A percentile compares a stretch with the other conserved stretches of the same genome.
Conservation (phyloP, 2,888 invertebrate genomes). For the Cheilosia soror region DNA sequence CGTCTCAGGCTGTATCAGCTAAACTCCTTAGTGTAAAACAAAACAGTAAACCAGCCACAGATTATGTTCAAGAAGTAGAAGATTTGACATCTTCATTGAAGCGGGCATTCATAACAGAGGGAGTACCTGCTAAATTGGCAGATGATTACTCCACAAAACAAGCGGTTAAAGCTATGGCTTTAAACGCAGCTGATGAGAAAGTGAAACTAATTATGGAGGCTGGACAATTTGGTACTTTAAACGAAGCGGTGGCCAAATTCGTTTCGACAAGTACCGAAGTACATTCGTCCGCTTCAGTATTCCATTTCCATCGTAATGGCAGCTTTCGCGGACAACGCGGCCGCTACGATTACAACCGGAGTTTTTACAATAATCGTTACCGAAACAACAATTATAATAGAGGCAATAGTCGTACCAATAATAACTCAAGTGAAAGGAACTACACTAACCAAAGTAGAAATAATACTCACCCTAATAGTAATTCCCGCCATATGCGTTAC, state of each 20-base stretch:
- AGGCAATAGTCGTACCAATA: constrained; percentile 3
- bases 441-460: not conserved
- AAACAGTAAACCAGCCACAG: not conserved
- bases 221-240: not conserved
- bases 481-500: not conserved
- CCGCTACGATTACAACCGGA: not conserved
- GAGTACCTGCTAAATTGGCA: not conserved
- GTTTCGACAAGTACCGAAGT: not conserved
- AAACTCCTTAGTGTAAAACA: not conserved
- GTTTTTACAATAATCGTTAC: not conserved
- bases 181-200: not conserved
- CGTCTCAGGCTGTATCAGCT: not conserved
- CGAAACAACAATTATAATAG: constrained; percentile 21
- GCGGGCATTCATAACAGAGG: not conserved
- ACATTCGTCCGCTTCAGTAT: not conserved
- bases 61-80: not conserved
- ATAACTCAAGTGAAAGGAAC: not conserved
- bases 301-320: not conserved
- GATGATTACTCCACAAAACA: not conserved
- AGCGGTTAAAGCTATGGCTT: not conserved
- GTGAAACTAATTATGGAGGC: not conserved
- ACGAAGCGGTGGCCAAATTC: not conserved
- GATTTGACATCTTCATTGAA: not conserved
- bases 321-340: not conserved
- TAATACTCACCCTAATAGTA: not conserved